Conservation (phyloP, 1,140 invertebrate genomes). For the Tenebrio molitor region DNA sequence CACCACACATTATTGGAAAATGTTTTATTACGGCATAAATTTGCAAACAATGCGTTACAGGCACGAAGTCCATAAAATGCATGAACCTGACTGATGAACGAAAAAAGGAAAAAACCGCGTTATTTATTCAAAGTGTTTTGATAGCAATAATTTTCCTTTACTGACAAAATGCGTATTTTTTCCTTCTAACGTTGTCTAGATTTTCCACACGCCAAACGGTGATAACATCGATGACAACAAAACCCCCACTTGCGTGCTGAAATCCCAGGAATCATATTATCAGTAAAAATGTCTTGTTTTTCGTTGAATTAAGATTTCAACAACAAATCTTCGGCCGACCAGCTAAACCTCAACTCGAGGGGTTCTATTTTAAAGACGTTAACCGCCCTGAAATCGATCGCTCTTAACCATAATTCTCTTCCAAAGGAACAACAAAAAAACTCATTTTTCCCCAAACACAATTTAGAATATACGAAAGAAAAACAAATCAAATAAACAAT, state of each 20-base stretch:
- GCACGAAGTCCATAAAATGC: constrained; percentile 30
- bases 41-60: constrained; percentile 35
- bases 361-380: constrained; percentile 3
- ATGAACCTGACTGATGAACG: constrained; percentile 7
- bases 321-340: constrained; percentile 11
- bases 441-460: too few species aligned
- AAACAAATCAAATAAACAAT: too few species aligned
- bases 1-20: constrained; percentile 38
- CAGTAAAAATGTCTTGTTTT: constrained; percentile 18
- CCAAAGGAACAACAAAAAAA: too few species aligned
- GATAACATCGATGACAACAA: constrained; percentile 7
- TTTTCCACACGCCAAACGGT: constrained; percentile 6
- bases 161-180: background rate
- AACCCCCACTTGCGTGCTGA: background rate
- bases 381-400: too few species aligned
- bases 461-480: too few species aligned
- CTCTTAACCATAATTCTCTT: too few species aligned
- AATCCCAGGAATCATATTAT: constrained; percentile 2
- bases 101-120: constrained; percentile 13
- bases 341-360: constrained; percentile 8
- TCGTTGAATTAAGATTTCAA: constrained; percentile 5
- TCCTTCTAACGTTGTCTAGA: background rate
- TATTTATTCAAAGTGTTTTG: background rate
- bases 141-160: constrained; percentile 7
- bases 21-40: constrained; percentile 37